These are phyloP conservation scores for Acromyrmex heyeri DNA, from an alignment of 1,140 invertebrate species.

Conservation along the genomic window DNA sequence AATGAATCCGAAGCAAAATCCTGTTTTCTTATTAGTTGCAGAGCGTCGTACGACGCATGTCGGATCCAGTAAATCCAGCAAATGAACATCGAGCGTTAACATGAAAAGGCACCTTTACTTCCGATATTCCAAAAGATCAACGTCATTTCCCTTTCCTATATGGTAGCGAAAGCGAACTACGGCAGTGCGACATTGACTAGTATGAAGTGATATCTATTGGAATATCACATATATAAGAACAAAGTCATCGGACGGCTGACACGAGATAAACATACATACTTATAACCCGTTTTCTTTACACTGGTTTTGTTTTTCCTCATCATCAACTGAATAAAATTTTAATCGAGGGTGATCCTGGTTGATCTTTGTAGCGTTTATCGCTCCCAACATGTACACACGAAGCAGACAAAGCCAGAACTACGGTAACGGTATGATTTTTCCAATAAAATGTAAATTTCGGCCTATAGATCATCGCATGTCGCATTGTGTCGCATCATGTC, in stretches of 20 bases:
- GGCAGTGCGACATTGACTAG: too few relatives aligned
- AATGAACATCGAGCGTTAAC: too few relatives aligned
- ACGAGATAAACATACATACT: background rate
- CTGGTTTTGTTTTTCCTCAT: background rate
- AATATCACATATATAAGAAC: background rate
- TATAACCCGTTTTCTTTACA: background rate
- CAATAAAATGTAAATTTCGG: background rate
- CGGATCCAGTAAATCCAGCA: too few relatives aligned
- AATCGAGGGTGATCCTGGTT: background rate
- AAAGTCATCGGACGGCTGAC: too few relatives aligned
- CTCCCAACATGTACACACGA: slow-evolving; percentile 76
- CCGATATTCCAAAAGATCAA: slow-evolving; percentile 28
- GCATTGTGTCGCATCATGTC: background rate
- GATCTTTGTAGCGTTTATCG: background rate
- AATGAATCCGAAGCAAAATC: too few relatives aligned
- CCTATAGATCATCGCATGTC: background rate
- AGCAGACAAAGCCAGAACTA: slow-evolving; percentile 78
- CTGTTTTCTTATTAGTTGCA: too few relatives aligned
- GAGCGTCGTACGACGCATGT: too few relatives aligned
- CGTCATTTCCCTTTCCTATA: slow-evolving; percentile 64
- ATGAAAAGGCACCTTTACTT: slow-evolving; percentile 12
- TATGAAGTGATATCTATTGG: background rate
- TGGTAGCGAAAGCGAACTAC: too few relatives aligned
- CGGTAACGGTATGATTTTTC: slow-evolving; percentile 71
- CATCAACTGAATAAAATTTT: background rate